A percentile compares a stretch with the other conserved stretches of the same genome.
Conservation (phyloP, 2,113 vertebrate genomes). For the Rhinopomastus cyanomelas region DNA sequence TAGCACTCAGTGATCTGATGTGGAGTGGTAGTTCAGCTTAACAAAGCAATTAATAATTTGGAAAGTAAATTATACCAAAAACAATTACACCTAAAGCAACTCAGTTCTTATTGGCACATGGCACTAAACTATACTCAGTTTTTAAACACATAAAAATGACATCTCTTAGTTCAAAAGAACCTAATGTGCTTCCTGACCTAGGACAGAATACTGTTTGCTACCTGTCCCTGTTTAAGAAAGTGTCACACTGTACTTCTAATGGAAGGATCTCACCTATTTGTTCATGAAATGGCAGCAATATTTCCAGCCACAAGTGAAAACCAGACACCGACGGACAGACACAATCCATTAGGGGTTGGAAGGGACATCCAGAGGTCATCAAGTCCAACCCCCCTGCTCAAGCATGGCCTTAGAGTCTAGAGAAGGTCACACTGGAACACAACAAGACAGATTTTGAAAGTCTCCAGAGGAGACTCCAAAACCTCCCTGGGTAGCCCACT, state of each 20-base stretch:
- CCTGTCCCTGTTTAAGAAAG: neutral
- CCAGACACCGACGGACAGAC: no score
- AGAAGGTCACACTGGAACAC: no score
- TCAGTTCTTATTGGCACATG: neutral
- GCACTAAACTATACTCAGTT: neutral
- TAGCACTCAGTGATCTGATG: neutral
- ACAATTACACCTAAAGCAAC: neutral
- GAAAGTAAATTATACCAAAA: neutral
- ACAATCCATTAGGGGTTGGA: no score
- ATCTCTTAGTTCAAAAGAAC: neutral
- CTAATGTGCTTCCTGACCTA: neutral
- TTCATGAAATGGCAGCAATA: neutral
- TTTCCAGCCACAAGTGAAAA: neutral
- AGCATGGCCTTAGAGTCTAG: no score
- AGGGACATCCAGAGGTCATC: no score
- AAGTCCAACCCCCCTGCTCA: no score
- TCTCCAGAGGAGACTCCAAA: no score
- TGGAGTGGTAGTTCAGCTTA: neutral
- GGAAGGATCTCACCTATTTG: neutral
- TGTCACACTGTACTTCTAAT: neutral
- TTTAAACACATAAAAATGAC: neutral
- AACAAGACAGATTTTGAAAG: no score
- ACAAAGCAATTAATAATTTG: neutral
- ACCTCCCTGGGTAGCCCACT: no score
- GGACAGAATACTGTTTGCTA: neutral